Evolutionary conservation across 2,888 invertebrate species (phyloP), one percentile per base, ranked within the genome.

Genomic region (Ochropleura leucogaster): DNA sequence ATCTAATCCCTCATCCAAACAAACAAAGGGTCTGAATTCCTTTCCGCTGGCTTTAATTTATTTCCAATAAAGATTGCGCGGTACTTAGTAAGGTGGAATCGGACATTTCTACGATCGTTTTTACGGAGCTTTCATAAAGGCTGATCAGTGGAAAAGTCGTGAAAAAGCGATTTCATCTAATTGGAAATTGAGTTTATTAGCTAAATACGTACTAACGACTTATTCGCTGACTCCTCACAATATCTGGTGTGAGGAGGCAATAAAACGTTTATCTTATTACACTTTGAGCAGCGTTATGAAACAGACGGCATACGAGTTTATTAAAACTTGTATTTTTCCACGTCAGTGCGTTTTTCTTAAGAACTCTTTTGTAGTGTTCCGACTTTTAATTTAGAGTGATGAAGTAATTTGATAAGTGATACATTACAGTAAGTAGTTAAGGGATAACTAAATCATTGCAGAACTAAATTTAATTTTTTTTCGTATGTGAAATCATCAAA

Each of bases 161-260:
- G 86, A 90, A 91, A 90, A 90, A 89, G 88, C 88, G 89, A 90
- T 90, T 90, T 89, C 87, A 88, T 91, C 88, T 92, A 92, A 92
- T 91, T 92, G 89, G 84, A 89, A 90, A 90, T 90, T 87, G 86
- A 90, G 86, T 91, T 90, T 90, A 91, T 91, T 90, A 87, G 78
- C 78, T 83, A 85, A 86, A 83, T 87, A 81, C 78, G 80, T 82
- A 84, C 82, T 81, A 80, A 78, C 64, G 82, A 83, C 79, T 79
- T 84, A 80, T 81, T 88, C 81, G 80, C 74, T 84, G 75, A 72
- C 69, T 78, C 72, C 66, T 68, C 77, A 79, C 78, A 83, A 88
- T 89, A 87, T 85, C 80, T 80, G 77, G 70, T 79, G 79, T 82
- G 74, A 71, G 74, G 69, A 82, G 67, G 82, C 68, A 83, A 82